These are phyloP conservation scores for Plestiodon gilberti DNA, from an alignment of 2,113 vertebrate genomes.

Conservation along the genomic window DNA sequence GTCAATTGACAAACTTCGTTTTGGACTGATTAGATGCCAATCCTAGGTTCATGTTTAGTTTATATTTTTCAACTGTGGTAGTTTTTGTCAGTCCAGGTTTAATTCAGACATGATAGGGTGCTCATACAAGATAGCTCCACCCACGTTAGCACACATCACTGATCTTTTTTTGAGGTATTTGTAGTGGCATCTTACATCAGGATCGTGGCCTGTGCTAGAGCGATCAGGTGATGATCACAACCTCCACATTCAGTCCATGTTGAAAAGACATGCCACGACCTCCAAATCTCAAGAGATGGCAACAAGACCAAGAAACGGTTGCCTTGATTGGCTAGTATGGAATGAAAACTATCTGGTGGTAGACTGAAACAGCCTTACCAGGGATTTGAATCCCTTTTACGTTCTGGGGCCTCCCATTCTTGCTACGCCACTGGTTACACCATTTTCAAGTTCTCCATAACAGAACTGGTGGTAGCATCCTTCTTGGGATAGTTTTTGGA, in stretches of 20 bases:
- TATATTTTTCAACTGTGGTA: neutral
- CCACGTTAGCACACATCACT: neutral
- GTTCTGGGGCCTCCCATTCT: too few species aligned
- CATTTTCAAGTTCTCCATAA: too few species aligned
- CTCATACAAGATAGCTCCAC: too few species aligned
- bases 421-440: too few species aligned
- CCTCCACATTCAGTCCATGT: neutral
- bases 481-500: too few species aligned
- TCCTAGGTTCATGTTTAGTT: neutral
- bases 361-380: neutral
- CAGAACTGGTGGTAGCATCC: too few species aligned
- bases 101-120: neutral
- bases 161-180: neutral
- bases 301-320: neutral
- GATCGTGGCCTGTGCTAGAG: neutral
- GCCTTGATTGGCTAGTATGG: neutral
- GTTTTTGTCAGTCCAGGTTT: neutral
- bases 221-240: neutral
- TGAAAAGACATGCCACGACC: neutral
- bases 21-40: neutral
- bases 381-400: neutral
- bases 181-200: too few species aligned
- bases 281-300: neutral
- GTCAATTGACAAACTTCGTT: neutral
- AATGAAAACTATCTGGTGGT: neutral